Base-by-base conservation (phyloP, 2,888 invertebrate species). In the Spilarctia lutea region DNA sequence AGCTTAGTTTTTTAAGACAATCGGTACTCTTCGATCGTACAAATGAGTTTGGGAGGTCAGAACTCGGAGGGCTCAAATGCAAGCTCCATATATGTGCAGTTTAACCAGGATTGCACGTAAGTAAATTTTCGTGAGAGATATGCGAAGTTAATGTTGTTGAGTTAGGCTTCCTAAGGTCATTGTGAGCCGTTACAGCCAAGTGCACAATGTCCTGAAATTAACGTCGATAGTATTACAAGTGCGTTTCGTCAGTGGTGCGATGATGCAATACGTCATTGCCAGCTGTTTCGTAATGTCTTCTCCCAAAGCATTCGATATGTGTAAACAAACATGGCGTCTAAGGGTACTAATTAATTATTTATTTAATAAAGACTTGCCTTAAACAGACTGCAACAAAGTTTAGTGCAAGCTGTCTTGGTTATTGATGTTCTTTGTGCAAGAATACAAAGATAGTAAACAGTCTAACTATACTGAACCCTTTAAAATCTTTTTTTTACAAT, bases 61-160 rank as follows among this genome's bases (percentile, higher is more conserved):
- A 97, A 97, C 91, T 96, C 96, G 91, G 97, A 97, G 92, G 98
- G 98, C 95, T 96, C 97, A 92, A 97, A 97, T 96, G 97, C 97
- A 95, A 98, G 98, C 95, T 97, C 98, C 94, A 97, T 98, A 94
- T 99, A 98, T 95, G 99, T 99, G 88, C 99, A 99, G 96, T 99
- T 99, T 93, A 99, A 99, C 96, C 99, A 99, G 95, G 99, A 99
- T 95, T 98, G 98, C 97, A 98, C 99, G 99, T 99, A 98, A 98
- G 99, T 97, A 82, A 67, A 68, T 35, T 39, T 73, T 52, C 71
- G 76, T 77, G 76, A 71, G 66, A 35, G 13, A 18, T 30, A 30
- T 63, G 18, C 63, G 7, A 27, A 63, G 30, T 63, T 30, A 30
- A 30, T 63, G 8, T 63, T 27, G 27, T 63, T 63, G 0, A 30